Base-by-base conservation (phyloP, 2,797 vertebrate genomes). In the Chaunax sp. region DNA sequence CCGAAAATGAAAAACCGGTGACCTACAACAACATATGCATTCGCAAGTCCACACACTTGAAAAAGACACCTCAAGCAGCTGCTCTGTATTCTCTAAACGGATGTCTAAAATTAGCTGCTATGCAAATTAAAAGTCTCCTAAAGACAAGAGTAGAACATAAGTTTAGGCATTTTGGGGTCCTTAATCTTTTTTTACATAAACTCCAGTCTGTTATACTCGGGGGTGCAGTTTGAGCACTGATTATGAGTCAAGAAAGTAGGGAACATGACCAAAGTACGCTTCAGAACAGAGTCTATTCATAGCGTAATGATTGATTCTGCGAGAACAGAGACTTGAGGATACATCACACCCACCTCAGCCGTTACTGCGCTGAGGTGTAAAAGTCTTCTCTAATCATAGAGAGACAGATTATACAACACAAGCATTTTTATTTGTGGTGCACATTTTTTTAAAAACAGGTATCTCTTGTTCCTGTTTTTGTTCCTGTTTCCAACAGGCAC, bases 1-100 rank as follows among this genome's bases (percentile, higher is more conserved):
- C 58, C 1, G 18, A 84, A 71, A 82, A 18, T 50, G 45, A 63
- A 25, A 86, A 84, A 81, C 83, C 71, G 1, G 41, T 84, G 87
- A 61, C 3, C 12, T 8, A 16, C 13, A 54, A 23, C 44, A 45
- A 5, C 35, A 20, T 20, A 41, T 23, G 19, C 46, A 45, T 1
- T 28, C 0, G 0, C 66, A 69, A 15, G 0, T 28, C 56, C 23
- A 19, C 38, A 20, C 37, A 37, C 33, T n/a, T n/a, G 47, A 37
- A 50, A 44, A 19, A 12, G 23, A 45, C 3, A 51, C 55, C 14
- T 51, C 11, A 30, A 37, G 15, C 6, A 51, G 23, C 11, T 1
- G 18, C 22, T 3, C n/a, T 9, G 0, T 44, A 5, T 43, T 15
- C 37, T 49, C 33, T 41, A 37, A 12, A 45, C 22, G 12, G 12